phyloP scores from a whole-genome alignment of 2,113 vertebrate genomes.

The Thermophis baileyi region DNA sequence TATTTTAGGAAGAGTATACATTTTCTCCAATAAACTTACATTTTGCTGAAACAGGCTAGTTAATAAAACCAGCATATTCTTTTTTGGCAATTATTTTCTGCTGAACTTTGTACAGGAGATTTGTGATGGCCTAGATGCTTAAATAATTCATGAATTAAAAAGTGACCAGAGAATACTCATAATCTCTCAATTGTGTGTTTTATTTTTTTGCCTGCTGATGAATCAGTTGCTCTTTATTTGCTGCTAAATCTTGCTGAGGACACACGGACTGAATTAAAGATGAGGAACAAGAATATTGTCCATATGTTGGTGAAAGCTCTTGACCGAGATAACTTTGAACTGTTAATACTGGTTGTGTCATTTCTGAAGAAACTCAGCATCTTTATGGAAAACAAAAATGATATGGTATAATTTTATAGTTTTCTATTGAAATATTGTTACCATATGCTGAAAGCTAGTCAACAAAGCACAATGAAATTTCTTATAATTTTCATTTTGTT shows the following conservation, averaged over 20 bases:
- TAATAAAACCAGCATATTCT: not conserved
- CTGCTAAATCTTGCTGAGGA: slow-evolving; percentile 93
- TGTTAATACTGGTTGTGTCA: slow-evolving; percentile 86
- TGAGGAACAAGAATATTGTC: slow-evolving; percentile 94
- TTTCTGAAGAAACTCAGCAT: slow-evolving; percentile 97
- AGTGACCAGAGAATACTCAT: not conserved
- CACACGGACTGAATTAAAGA: slow-evolving; percentile 89
- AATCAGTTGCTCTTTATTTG: slow-evolving; percentile 84
- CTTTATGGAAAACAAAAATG: slow-evolving; percentile 95
- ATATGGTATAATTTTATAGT: slow-evolving; percentile 81
- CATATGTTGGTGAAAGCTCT: slow-evolving; percentile 89
- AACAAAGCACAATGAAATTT: not conserved
- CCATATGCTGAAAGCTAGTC: not conserved
- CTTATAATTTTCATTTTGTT: not conserved
- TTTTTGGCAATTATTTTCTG: not conserved
- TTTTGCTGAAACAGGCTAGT: not conserved
- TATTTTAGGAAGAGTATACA: not conserved
- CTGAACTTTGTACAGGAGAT: not conserved
- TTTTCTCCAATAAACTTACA: not conserved
- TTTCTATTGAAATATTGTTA: not conserved
- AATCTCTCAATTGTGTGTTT: not conserved
- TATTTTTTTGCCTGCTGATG: slow-evolving; percentile 3
- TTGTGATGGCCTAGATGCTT: not conserved
- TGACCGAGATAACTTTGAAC: slow-evolving; percentile 85
- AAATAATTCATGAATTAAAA: not conserved